Conservation (phyloP, 1,140 invertebrate genomes). For the Sinonovacula constricta region DNA sequence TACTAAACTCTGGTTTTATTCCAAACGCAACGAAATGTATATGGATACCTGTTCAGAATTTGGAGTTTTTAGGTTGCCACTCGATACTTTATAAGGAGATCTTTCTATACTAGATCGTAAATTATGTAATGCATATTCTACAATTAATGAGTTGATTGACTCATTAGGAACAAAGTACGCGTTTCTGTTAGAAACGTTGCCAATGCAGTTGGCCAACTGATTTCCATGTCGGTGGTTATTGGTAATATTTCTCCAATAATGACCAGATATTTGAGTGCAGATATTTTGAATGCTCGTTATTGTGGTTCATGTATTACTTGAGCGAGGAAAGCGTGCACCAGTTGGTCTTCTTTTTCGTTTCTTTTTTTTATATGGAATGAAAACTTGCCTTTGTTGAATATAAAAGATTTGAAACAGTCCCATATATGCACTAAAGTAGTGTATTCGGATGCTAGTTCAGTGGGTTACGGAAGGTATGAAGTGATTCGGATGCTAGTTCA, state of each 20-base stretch:
- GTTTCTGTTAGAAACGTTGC: not conserved
- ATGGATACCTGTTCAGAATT: slow-evolving; percentile 4
- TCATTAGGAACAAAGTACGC: not conserved
- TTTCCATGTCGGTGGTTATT: slow-evolving; percentile 21
- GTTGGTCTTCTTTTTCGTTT: too few relatives aligned
- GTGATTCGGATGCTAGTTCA: slow-evolving; percentile 16
- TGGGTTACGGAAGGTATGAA: not conserved
- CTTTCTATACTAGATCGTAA: slow-evolving; percentile 1
- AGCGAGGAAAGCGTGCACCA: not conserved
- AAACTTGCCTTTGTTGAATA: not conserved
- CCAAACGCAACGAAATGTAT: slow-evolving; percentile 3
- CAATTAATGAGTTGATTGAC: not conserved
- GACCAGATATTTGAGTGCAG: slow-evolving; percentile 17
- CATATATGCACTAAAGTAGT: slow-evolving; percentile 8
- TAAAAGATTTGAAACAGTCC: not conserved
- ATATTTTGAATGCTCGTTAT: not conserved
- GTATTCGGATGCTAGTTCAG: slow-evolving; percentile 19
- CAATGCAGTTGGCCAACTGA: slow-evolving; percentile 10
- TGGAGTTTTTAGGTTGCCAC: slow-evolving; percentile 11
- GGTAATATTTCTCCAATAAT: slow-evolving; percentile 21
- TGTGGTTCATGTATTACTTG: slow-evolving; percentile 4
- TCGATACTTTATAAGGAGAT: not conserved
- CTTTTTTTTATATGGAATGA: slow-evolving; percentile 3
- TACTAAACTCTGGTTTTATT: slow-evolving; percentile 4
- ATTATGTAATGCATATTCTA: slow-evolving; percentile 11